phyloP scores from a whole-genome alignment of 2,797 vertebrate genomes.

The Eulemur rubriventer region DNA sequence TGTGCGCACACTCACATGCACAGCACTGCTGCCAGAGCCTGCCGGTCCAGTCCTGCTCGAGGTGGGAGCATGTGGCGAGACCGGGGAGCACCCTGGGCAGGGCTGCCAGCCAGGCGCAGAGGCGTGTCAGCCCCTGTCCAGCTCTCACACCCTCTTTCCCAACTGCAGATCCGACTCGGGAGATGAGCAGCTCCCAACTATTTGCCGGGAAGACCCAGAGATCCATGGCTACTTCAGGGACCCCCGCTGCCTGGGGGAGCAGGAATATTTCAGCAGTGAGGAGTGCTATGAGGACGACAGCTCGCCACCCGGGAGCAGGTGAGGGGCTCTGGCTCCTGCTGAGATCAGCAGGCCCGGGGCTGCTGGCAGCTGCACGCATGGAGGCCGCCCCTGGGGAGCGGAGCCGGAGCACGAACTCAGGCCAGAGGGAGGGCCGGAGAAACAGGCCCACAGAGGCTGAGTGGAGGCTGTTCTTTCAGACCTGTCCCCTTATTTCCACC shows the following conservation, averaged over 20 bases:
- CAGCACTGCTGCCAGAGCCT: neutral
- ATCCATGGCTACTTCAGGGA: slow-evolving; percentile 88
- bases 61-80: neutral
- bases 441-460: neutral
- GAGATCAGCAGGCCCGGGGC: neutral
- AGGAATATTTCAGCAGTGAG: slow-evolving; percentile 96
- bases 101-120: fast-evolving
- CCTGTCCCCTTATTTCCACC: neutral
- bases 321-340: neutral
- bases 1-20: fast-evolving
- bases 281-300: slow-evolving; percentile 96
- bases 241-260: slow-evolving; percentile 89
- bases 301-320: slow-evolving; percentile 94
- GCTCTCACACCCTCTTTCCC: neutral
- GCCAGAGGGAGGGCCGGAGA: neutral
- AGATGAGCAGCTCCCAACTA: slow-evolving; percentile 91
- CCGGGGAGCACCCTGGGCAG: fast-evolving
- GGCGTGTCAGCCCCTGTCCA: fast-evolving
- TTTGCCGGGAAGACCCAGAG: slow-evolving; percentile 92
- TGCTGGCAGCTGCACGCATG: fast-evolving
- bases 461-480: neutral
- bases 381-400: neutral
- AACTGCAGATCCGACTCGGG: slow-evolving; percentile 91
- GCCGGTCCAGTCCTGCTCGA: neutral
- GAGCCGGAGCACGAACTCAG: neutral